Evolutionary conservation across 2,113 vertebrate species (phyloP), one percentile per base, ranked within the genome.

Genomic region (Tachysurus fulvidraco): DNA sequence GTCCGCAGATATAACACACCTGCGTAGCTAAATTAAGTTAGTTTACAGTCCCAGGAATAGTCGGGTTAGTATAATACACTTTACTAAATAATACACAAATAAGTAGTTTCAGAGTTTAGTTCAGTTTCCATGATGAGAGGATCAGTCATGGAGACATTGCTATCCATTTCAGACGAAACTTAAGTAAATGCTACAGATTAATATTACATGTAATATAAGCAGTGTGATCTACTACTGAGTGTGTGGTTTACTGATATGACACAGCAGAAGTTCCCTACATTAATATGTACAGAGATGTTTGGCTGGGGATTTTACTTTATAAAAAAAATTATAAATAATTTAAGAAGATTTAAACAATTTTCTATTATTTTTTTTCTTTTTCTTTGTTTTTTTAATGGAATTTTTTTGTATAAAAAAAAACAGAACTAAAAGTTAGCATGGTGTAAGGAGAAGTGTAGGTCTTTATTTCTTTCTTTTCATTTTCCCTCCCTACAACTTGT

Each of bases 231-330:
- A 54, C 25, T 60, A 78, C 77, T 55, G 44, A 54, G 25, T 62
- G 50, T 79, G 7, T 55, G 50, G 67, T 73, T 71, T 57, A 81
- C 52, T 69, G 60, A 44, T 23, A 57, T 67, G 79, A 79, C n/a
- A 5, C 62, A 80, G 62, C 62, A 57, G 69, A 86, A 86, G 57
- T 69, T n/a, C 84, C 76, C 84, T 46, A 3, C 5, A 4, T 62
- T 76, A 25, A 67, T 64, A 67, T 28, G 21, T 74, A n/a, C 10
- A 30, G 30, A 23, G 44, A 65, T 25, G n/a, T 64, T 46, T 28
- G 9, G 28, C 19, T 57, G 59, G 55, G 74, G 84, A 57, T 28
- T 80, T 80, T 69, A 14, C 57, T 52, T 21, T 36, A 30, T 65
- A 54, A 81, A 59, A 9, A 55, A 80, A 80, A 55, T 36, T 60